Evolutionary conservation across 2,113 vertebrate species (phyloP), one percentile per base, ranked within the genome.

Genomic region (Forbesichthys papilliferus): DNA sequence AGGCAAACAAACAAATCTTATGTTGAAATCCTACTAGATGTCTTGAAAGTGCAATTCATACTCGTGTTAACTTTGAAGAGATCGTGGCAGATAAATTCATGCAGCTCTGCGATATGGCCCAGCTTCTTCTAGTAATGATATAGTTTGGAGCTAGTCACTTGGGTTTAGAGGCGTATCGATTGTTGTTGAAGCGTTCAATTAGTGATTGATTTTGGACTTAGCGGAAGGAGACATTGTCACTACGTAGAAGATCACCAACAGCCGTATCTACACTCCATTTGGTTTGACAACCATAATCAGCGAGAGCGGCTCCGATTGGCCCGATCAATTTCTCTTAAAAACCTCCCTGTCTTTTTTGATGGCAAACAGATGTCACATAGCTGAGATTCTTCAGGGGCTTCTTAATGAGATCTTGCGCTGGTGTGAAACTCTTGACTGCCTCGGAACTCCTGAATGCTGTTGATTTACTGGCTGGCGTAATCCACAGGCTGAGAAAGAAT

Each of bases 151-250:
- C 42, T 61, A 67, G 70, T 82, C 79, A 79, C 73, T 76, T 73
- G 79, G 63, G 66, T 75, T 81, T 84, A 48, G 73, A 74, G 74
- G 67, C 68, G 42, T 86, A 87, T 87, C 48, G 84, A 84, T 88
- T 77, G 80, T 77, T 83, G 80, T 81, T 74, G 69, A 73, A 81
- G 61, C 34, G 64, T 69, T 86, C 85, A 83, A 86, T 89, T 78
- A 78, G 53, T 71, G 48, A 88, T 88, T 87, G 87, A 88, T 88
- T 88, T 89, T 78, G 64, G 82, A 79, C 79, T 87, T 86, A 80
- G 79, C 58, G 80, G 64, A 67, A 71, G 73, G 61, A 84, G 84
- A 84, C 62, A 81, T 79, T 84, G 87, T 85, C 82, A 82, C 79
- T 68, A 67, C 3, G 53, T 18, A 73, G 78, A 66, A 74, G 75